phyloP scores from a whole-genome alignment of 2,888 invertebrate genomes.

The Pseudococcus viburni region DNA sequence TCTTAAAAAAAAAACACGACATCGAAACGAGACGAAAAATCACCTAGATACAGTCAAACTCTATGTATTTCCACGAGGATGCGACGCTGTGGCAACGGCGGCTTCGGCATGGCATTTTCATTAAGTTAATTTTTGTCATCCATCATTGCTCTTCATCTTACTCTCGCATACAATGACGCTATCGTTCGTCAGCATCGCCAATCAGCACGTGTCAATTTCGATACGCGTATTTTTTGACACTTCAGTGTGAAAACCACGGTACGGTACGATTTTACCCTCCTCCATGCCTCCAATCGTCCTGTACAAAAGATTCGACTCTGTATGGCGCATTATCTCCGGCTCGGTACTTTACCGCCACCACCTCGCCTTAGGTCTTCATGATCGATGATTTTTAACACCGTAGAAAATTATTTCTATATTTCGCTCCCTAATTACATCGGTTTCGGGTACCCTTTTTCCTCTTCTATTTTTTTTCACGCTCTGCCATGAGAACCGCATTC shows the following conservation, averaged over 20 bases:
- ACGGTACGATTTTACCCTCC: neutral
- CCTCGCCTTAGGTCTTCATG: slow-evolving; percentile 32
- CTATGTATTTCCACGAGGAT: neutral
- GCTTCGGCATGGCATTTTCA: neutral
- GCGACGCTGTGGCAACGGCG: too few species aligned
- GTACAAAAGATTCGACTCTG: neutral
- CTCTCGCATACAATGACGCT: neutral
- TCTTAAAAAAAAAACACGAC: neutral
- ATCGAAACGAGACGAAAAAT: neutral
- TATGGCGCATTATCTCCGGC: slow-evolving; percentile 13
- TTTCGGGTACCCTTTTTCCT: slow-evolving; percentile 22
- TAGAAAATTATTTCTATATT: slow-evolving; percentile 51
- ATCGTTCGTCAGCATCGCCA: slow-evolving; percentile 17
- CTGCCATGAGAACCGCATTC: neutral
- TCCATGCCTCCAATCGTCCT: neutral
- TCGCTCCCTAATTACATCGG: slow-evolving; percentile 39
- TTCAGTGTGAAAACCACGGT: neutral
- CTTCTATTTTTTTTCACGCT: neutral
- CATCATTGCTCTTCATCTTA: slow-evolving; percentile 22
- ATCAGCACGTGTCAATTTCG: slow-evolving; percentile 47
- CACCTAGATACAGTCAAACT: neutral
- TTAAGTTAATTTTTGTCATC: slow-evolving; percentile 47
- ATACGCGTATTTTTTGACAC: slow-evolving; percentile 40
- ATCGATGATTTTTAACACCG: slow-evolving; percentile 56
- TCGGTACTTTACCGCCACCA: neutral